These are phyloP conservation scores for Pandion haliaetus DNA, from an alignment of 2,113 vertebrate genomes.

Conservation along the genomic window DNA sequence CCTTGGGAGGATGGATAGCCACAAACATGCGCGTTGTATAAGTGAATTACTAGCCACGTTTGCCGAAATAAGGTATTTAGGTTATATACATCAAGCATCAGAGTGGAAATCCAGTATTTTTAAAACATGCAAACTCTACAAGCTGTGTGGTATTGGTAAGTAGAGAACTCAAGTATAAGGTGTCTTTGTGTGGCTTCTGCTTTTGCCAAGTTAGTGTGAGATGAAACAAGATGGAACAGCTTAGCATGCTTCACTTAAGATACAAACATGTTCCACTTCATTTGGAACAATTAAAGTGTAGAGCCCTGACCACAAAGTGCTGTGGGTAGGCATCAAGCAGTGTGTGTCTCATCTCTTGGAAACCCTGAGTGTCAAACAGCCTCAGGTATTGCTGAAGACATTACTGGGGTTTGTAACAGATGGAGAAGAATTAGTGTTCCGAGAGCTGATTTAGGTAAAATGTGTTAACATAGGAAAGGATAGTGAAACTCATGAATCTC, in stretches of 20 bases:
- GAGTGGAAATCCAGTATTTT: neutral
- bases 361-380: conserved; percentile 66
- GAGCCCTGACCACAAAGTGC: conserved; percentile 30
- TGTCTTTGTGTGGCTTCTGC: neutral
- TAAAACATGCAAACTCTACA: neutral
- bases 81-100: neutral
- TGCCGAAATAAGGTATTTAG: neutral
- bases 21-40: accelerated
- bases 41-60: neutral
- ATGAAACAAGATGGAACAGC: conserved; percentile 51
- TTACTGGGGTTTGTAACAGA: neutral
- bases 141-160: neutral
- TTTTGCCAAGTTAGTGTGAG: neutral
- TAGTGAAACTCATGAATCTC: neutral
- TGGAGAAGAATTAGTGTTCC: neutral
- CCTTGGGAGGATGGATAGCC: neutral
- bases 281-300: conserved; percentile 42
- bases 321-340: conserved; percentile 9
- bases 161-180: neutral
- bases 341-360: conserved; percentile 51
- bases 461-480: neutral
- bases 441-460: neutral
- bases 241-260: neutral
- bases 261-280: conserved; percentile 54
- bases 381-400: neutral